Percentiles rank a stretch among this genome's conserved stretches.
These are phyloP conservation scores for Cebus imitator DNA, from an alignment of 2,113 vertebrate genomes.

Conservation along the genomic window DNA sequence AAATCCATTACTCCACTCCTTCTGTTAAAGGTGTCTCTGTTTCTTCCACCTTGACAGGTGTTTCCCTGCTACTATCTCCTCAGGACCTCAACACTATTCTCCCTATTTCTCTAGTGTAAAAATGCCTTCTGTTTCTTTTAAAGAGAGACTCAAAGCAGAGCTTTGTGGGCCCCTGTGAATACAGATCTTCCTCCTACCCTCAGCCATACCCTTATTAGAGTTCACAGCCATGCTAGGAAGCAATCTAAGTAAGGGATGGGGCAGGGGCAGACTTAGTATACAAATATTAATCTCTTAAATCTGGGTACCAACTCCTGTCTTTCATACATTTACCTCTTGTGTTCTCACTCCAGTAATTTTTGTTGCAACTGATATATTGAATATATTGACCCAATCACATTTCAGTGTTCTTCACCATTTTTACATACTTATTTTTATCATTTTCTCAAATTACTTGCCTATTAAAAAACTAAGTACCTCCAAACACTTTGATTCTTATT, in stretches of 20 bases:
- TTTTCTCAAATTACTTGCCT: background rate
- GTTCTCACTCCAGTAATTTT: background rate
- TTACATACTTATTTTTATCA: background rate
- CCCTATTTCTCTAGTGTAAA: background rate
- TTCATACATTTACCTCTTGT: background rate
- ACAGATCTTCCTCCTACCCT: background rate
- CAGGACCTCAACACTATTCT: background rate
- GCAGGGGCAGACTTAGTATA: background rate
- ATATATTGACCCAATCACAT: background rate
- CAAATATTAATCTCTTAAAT: background rate
- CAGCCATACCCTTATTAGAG: background rate
- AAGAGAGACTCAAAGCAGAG: background rate
- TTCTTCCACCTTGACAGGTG: background rate
- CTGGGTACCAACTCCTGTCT: background rate
- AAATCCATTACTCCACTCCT: background rate
- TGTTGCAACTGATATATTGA: background rate
- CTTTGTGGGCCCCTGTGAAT: background rate
- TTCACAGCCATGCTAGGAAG: background rate
- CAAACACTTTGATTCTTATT: background rate
- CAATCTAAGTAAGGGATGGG: background rate
- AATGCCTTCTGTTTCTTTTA: background rate
- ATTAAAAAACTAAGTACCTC: background rate
- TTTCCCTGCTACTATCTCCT: background rate
- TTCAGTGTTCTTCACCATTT: background rate
- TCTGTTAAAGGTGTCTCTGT: background rate